These are phyloP conservation scores for Cylas formicarius DNA, from an alignment of 1,140 invertebrate genomes.

Conservation along the genomic window DNA sequence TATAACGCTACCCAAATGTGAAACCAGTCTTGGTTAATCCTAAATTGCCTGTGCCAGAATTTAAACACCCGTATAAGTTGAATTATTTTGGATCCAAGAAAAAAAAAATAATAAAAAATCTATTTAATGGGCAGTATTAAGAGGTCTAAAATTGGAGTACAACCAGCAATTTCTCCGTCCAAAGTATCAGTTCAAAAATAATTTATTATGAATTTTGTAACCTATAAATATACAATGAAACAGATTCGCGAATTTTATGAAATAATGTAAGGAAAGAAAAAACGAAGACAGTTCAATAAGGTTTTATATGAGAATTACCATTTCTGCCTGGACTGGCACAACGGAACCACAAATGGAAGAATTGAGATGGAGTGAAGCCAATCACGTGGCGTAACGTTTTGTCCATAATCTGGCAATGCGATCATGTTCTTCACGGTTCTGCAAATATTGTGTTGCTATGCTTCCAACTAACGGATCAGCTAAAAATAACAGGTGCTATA, in stretches of 20 bases:
- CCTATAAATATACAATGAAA: conserved; percentile 1
- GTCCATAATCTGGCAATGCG: conserved; percentile 97
- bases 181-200: too few relatives aligned
- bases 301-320: conserved; percentile 19
- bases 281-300: conserved; percentile 4
- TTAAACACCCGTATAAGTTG: too few relatives aligned
- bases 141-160: too few relatives aligned
- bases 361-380: conserved; percentile 14
- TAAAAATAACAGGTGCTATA: conserved; percentile 44
- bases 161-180: too few relatives aligned
- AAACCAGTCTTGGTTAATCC: too few relatives aligned
- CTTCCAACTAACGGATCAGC: conserved; percentile 95
- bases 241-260: conserved; percentile 9
- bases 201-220: conserved; percentile 15
- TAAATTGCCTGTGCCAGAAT: too few relatives aligned
- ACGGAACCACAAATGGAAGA: conserved; percentile 28
- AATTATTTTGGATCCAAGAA: too few relatives aligned
- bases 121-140: too few relatives aligned
- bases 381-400: conserved; percentile 93
- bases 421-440: conserved; percentile 96
- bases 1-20: too few relatives aligned
- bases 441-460: conserved; percentile 96
- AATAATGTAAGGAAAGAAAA: too few relatives aligned
- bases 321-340: conserved; percentile 34
- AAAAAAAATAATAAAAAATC: too few relatives aligned